Evolutionary conservation across 2,113 vertebrate genomes (phyloP).

Genomic region (Polypterus senegalus): DNA sequence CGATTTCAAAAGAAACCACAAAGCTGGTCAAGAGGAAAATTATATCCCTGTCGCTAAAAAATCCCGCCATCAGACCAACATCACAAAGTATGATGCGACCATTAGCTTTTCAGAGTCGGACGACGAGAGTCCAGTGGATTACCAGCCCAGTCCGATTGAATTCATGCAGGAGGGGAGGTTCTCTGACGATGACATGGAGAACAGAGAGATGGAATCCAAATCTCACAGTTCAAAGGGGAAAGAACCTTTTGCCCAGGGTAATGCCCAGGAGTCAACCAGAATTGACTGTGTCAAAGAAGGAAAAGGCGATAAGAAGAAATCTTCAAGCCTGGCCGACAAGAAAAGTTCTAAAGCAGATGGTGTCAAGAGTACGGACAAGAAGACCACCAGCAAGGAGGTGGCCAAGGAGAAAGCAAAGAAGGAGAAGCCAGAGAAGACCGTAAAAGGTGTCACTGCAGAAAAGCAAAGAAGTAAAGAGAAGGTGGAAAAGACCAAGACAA

Average conservation of each 20-base stretch:
- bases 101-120: slow-evolving; percentile 75
- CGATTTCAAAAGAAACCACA: slow-evolving; percentile 30
- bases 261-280: slow-evolving; percentile 23
- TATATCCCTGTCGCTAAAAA: slow-evolving; percentile 55
- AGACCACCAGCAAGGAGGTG: slow-evolving; percentile 3
- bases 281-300: slow-evolving; percentile 15
- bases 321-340: background rate
- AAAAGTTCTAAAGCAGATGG: slow-evolving; percentile 34
- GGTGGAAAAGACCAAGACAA: slow-evolving; percentile 50
- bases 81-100: slow-evolving; percentile 36
- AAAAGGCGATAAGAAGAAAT: slow-evolving; percentile 32
- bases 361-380: slow-evolving; percentile 29
- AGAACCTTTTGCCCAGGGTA: slow-evolving; percentile 1
- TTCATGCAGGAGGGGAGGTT: slow-evolving; percentile 25
- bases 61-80: slow-evolving; percentile 29
- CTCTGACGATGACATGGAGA: slow-evolving; percentile 22
- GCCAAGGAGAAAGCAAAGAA: slow-evolving; percentile 26
- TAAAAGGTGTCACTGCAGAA: slow-evolving; percentile 5
- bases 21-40: slow-evolving; percentile 37
- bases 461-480: slow-evolving; percentile 31
- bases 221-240: slow-evolving; percentile 13
- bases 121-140: slow-evolving; percentile 48
- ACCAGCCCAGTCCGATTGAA: slow-evolving; percentile 31
- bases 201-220: slow-evolving; percentile 17
- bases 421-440: slow-evolving; percentile 11